Evolutionary conservation across 2,797 vertebrate genomes (phyloP).

Genomic region (Tachyglossus aculeatus): DNA sequence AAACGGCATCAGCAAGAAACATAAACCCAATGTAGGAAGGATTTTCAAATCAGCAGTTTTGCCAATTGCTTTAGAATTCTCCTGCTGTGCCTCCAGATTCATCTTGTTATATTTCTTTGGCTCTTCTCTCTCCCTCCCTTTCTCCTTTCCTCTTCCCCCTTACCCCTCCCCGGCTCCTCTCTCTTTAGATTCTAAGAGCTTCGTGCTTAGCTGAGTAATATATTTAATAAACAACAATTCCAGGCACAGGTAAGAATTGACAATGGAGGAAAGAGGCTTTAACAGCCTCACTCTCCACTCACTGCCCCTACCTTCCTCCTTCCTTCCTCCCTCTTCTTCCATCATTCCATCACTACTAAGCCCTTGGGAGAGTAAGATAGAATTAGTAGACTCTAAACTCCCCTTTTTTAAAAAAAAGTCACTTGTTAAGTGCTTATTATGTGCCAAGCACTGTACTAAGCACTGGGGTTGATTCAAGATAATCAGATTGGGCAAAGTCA

Average conservation of each 20-base stretch:
- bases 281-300: conserved; percentile 44
- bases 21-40: conserved; percentile 15
- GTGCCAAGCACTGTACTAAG: too few species aligned
- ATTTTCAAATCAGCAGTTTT: conserved; percentile 43
- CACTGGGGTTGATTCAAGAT: too few species aligned
- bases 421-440: too few species aligned
- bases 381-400: too few species aligned
- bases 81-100: conserved; percentile 12
- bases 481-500: too few species aligned
- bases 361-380: too few species aligned
- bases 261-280: conserved; percentile 23
- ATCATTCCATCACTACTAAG: too few species aligned
- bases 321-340: too few species aligned
- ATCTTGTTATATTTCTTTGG: not conserved
- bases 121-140: too few species aligned
- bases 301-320: too few species aligned
- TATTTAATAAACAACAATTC: conserved; percentile 63
- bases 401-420: too few species aligned
- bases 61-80: conserved; percentile 45
- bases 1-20: conserved; percentile 20
- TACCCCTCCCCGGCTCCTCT: conserved; percentile 39
- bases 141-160: too few species aligned
- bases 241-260: conserved; percentile 51
- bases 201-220: conserved; percentile 54
- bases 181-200: not conserved